A percentile compares a stretch with the other conserved stretches of the same genome.
Evolutionary conservation across 1,140 invertebrate species (phyloP).

Genomic region (Sycophila sp.): DNA sequence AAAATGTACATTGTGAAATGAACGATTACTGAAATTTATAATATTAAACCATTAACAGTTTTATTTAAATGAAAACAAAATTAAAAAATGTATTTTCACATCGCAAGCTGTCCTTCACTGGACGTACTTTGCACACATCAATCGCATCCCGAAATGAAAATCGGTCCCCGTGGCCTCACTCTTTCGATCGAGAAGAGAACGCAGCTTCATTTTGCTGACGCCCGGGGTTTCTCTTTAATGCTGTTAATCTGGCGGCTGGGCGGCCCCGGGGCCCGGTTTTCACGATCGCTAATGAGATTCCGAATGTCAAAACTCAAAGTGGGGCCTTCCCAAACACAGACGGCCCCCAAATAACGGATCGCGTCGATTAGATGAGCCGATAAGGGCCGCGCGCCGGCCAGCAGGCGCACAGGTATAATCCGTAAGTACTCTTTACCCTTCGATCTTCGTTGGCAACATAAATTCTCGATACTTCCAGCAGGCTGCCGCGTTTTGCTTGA

Average conservation of each 20-base stretch:
- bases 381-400: constrained; percentile 40
- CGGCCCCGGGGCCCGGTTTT: constrained; percentile 47
- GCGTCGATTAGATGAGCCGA: constrained; percentile 60
- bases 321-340: constrained; percentile 43
- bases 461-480: constrained; percentile 18
- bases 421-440: constrained; percentile 1
- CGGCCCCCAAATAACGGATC: constrained; percentile 61
- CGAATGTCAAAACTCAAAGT: constrained; percentile 64
- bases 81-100: no score
- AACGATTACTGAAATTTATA: no score
- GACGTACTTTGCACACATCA: no score
- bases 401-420: constrained; percentile 15
- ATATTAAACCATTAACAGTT: no score
- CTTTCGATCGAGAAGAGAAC: no score
- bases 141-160: no score
- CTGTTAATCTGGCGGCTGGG: constrained; percentile 44
- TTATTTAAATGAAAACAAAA: no score
- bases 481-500: not conserved
- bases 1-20: no score
- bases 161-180: not conserved
- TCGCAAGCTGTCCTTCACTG: no score
- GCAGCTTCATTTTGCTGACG: no score
- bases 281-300: constrained; percentile 65
- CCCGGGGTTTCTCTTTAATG: constrained; percentile 19
- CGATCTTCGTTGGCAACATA: constrained; percentile 11